phyloP scores from a whole-genome alignment of 2,888 invertebrate species.

The Patella caerulea region DNA sequence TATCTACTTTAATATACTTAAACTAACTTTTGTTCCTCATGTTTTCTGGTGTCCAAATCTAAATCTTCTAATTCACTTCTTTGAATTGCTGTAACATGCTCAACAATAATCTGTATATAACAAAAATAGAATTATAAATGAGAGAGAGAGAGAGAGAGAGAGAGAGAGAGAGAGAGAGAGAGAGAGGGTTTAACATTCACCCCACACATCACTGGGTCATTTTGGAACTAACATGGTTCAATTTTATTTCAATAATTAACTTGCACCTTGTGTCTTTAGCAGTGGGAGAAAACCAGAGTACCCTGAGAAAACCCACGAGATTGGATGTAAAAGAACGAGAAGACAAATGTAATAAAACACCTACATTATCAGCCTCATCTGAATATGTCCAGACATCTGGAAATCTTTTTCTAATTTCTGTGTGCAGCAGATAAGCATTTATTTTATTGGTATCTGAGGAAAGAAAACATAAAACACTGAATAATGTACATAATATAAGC shows the following conservation, averaged over 20 bases:
- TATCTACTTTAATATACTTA: too few species aligned
- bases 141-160: too few species aligned
- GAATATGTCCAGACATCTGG: conserved; percentile 72
- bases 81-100: conserved; percentile 45
- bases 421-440: conserved; percentile 77
- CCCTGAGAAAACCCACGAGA: too few species aligned
- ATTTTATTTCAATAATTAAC: too few species aligned
- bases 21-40: conserved; percentile 34
- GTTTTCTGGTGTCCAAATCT: conserved; percentile 28
- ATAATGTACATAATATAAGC: too few species aligned
- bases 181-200: too few species aligned
- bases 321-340: too few species aligned
- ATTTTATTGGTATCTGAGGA: conserved; percentile 35
- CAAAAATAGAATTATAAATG: not conserved
- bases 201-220: too few species aligned
- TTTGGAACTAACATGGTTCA: too few species aligned
- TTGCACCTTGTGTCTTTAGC: too few species aligned
- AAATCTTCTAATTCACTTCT: conserved; percentile 42
- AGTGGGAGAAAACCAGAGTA: too few species aligned
- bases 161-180: too few species aligned
- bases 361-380: conserved; percentile 35
- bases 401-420: conserved; percentile 76
- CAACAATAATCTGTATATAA: conserved; percentile 48
- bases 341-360: not conserved
- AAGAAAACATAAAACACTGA: not conserved